Evolutionary conservation across 2,888 invertebrate genomes (phyloP).

Genomic region (Microdon myrmicae): DNA sequence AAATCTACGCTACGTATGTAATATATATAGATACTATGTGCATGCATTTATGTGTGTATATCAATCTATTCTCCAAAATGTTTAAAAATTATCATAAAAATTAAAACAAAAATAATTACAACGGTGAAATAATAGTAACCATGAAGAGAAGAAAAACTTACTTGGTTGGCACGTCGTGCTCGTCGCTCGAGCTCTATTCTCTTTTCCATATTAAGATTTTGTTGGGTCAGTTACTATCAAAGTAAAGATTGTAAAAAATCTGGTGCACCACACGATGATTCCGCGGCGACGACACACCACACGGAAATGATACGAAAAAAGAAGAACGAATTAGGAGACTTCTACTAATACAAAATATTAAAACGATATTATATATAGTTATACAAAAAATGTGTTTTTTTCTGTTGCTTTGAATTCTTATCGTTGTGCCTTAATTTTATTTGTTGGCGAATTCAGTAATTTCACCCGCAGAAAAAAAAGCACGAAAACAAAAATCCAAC

Average conservation of each 20-base stretch:
- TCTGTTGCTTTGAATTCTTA: conserved; percentile 30
- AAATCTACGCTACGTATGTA: background rate
- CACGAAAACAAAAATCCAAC: too few relatives aligned
- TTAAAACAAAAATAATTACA: background rate
- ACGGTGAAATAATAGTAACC: background rate
- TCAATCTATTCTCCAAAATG: conserved; percentile 2
- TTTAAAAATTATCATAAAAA: conserved; percentile 4
- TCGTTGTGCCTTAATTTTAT: too few relatives aligned
- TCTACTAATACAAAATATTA: conserved; percentile 21
- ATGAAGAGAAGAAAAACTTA: conserved; percentile 68
- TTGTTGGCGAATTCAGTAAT: too few relatives aligned
- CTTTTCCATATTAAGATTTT: conserved; percentile 80
- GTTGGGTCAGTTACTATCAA: conserved; percentile 20
- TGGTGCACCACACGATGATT: too few relatives aligned
- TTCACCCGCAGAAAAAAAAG: too few relatives aligned
- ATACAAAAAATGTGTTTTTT: conserved; percentile 25
- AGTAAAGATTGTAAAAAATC: conserved; percentile 37
- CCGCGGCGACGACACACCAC: conserved; percentile 15
- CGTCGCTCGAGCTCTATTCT: conserved; percentile 94
- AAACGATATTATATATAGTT: conserved; percentile 9
- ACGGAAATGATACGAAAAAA: conserved; percentile 21
- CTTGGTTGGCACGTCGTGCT: conserved; percentile 89
- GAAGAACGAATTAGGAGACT: conserved; percentile 9
- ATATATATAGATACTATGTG: too few relatives aligned
- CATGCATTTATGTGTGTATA: too few relatives aligned